A percentile compares a stretch with the other conserved stretches of the same genome.
These are phyloP conservation scores for Herpetotheres cachinnans DNA, from an alignment of 2,113 vertebrate genomes.

Conservation along the genomic window DNA sequence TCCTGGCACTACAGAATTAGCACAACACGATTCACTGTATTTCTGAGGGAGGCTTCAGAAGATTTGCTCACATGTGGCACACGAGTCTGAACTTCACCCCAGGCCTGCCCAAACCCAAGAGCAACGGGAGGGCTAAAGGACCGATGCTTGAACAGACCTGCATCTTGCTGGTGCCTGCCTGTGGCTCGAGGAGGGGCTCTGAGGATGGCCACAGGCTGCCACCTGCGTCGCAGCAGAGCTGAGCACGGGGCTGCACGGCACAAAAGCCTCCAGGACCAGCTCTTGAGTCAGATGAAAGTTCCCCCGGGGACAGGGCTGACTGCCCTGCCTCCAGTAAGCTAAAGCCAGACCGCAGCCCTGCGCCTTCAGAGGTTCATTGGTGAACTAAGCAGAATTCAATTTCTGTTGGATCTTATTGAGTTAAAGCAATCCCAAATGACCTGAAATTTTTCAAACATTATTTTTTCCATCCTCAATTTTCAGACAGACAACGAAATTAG, in stretches of 20 bases:
- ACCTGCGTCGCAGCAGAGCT: accelerated
- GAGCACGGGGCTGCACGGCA: not conserved
- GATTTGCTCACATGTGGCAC: not conserved
- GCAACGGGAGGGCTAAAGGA: not conserved
- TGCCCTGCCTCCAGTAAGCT: not conserved
- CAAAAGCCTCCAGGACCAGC: not conserved
- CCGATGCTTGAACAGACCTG: not conserved
- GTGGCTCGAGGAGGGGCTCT: not conserved
- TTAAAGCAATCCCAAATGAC: not conserved
- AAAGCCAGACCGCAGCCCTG: not conserved
- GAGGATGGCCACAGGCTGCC: not conserved
- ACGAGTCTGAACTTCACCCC: not conserved
- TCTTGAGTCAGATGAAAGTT: not conserved
- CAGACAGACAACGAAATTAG: not conserved
- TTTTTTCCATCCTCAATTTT: constrained; percentile 22
- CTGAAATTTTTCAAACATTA: not conserved
- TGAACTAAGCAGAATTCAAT: not conserved
- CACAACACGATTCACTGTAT: not conserved
- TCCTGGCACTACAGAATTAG: not conserved
- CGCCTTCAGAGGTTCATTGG: not conserved
- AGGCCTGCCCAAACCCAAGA: not conserved
- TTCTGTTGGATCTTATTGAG: not conserved
- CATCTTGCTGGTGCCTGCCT: not conserved
- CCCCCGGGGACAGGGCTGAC: not conserved
- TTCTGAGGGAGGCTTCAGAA: not conserved